Percentiles rank a stretch among this genome's conserved stretches.
phyloP scores from a whole-genome alignment of 23 tunicate genomes.

The Halocynthia aurantium region DNA sequence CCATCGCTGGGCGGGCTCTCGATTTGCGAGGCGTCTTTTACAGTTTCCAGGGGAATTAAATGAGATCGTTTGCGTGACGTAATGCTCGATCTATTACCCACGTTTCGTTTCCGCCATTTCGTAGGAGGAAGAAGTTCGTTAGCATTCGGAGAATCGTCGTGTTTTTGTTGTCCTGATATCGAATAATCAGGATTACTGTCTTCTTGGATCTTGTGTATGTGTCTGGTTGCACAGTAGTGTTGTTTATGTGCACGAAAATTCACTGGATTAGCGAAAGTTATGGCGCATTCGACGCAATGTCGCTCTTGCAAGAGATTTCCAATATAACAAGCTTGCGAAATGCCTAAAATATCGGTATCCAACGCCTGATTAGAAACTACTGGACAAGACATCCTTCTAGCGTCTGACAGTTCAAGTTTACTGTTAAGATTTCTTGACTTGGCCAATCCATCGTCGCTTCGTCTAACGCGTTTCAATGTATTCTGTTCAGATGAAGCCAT shows the following conservation, averaged over 20 bases:
- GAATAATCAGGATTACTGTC: not conserved
- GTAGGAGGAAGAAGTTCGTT: not conserved
- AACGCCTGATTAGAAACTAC: conserved; percentile 1
- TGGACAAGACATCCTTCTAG: conserved; percentile 17
- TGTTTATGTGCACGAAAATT: conserved; percentile 26
- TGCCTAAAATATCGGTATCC: not conserved
- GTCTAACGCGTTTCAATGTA: too few relatives aligned
- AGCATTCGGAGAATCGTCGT: not conserved
- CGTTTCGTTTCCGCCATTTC: not conserved
- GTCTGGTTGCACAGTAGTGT: conserved; percentile 16
- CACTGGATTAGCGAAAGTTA: not conserved
- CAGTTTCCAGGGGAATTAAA: conserved; percentile 11
- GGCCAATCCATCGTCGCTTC: too few relatives aligned
- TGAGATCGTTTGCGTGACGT: conserved; percentile 17
- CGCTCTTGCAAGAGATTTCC: conserved; percentile 1
- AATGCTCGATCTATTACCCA: not conserved
- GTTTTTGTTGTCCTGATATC: not conserved
- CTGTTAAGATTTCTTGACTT: too few relatives aligned
- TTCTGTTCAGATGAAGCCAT: too few relatives aligned
- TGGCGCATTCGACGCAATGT: conserved; percentile 13
- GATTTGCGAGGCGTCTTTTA: not conserved
- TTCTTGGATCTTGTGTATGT: conserved; percentile 6
- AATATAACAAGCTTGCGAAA: not conserved
- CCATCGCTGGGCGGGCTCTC: not conserved
- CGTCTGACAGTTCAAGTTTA: not conserved